Conservation (phyloP, 2,888 invertebrate species). For the Plebejus anna region DNA sequence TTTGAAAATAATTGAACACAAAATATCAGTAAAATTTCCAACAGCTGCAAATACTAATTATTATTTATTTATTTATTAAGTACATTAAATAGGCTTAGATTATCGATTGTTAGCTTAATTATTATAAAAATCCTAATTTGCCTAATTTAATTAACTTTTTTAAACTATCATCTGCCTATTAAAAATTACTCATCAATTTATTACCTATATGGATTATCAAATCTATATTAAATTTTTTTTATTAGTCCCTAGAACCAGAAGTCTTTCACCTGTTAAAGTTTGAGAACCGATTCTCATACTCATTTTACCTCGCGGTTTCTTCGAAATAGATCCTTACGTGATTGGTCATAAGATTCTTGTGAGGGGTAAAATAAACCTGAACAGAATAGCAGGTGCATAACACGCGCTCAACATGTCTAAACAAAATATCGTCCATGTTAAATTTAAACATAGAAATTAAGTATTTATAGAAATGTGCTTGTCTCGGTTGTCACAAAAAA, state of each 20-base stretch:
- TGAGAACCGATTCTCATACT: conserved; percentile 27
- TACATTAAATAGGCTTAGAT: too few species aligned
- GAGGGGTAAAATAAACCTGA: neutral
- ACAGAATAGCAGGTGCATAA: conserved; percentile 35
- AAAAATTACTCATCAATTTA: too few species aligned
- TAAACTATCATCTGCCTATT: too few species aligned
- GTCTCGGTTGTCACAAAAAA: neutral
- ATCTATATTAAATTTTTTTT: too few species aligned
- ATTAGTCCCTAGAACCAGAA: neutral
- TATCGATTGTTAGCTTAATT: too few species aligned
- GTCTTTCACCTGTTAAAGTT: conserved; percentile 29
- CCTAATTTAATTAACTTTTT: too few species aligned
- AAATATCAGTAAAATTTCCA: too few species aligned
- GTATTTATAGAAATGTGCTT: conserved; percentile 28
- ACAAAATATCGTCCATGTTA: conserved; percentile 28
- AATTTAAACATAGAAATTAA: conserved; percentile 21
- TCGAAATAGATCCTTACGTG: neutral
- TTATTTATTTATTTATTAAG: too few species aligned
- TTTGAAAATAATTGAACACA: too few species aligned
- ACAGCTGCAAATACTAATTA: too few species aligned
- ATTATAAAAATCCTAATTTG: too few species aligned
- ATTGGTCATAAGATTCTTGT: neutral
- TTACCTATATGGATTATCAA: too few species aligned
- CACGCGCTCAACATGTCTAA: conserved; percentile 30
- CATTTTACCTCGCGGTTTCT: neutral